Percentiles rank a stretch among this genome's conserved stretches.
phyloP scores from a whole-genome alignment of 2,888 invertebrate genomes.

The Sarcophaga rosellei region DNA sequence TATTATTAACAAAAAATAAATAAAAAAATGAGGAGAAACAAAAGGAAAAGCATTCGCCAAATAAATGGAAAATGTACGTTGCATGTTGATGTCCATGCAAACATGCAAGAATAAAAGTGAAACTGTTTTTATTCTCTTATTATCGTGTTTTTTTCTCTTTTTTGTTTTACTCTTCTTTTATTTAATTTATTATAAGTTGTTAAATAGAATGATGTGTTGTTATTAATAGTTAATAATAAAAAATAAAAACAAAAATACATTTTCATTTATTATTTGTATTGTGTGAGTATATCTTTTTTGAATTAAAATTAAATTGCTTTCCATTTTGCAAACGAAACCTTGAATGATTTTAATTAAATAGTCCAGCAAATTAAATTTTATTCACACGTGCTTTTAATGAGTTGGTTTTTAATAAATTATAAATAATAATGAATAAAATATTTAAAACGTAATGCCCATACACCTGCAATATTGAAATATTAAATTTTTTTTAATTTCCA shows the following conservation, averaged over 20 bases:
- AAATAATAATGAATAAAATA: too few relatives aligned
- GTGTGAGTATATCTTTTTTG: background rate
- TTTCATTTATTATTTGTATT: background rate
- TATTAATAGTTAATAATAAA: constrained; percentile 51
- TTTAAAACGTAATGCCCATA: background rate
- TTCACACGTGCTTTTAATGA: too few relatives aligned
- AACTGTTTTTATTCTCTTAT: constrained; percentile 33
- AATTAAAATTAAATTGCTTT: constrained; percentile 25
- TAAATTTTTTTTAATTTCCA: too few relatives aligned
- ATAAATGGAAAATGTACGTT: constrained; percentile 1
- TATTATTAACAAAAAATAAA: constrained; percentile 37
- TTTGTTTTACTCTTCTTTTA: background rate
- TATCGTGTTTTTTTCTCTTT: background rate
- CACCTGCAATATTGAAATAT: background rate
- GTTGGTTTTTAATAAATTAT: too few relatives aligned
- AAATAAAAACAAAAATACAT: background rate
- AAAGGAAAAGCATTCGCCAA: background rate
- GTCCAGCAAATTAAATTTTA: too few relatives aligned
- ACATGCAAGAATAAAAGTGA: constrained; percentile 40
- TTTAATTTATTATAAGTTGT: constrained; percentile 34
- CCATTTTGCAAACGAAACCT: background rate
- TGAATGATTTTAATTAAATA: background rate
- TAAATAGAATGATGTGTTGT: constrained; percentile 40
- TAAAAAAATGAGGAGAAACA: too few relatives aligned
- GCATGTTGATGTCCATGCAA: background rate